Evolutionary conservation across 2,797 vertebrate species (phyloP).

Genomic region (Sebastes kiyomatsui): DNA sequence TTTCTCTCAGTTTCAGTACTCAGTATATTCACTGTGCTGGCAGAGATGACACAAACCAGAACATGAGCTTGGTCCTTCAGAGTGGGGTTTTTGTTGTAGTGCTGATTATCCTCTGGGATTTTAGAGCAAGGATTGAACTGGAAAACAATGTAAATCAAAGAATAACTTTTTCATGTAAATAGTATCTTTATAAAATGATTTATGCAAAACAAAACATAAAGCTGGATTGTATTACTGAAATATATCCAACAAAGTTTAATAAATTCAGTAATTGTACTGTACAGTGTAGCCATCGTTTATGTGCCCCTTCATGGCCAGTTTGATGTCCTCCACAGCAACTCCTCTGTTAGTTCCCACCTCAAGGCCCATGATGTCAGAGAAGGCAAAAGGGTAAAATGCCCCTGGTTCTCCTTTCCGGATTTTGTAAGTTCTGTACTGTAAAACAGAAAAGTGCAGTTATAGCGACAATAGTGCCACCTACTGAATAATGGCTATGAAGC

Average conservation of each 20-base stretch:
- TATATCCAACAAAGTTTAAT: background rate
- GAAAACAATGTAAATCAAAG: background rate
- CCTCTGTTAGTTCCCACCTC: accelerated
- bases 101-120: background rate
- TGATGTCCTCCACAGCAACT: constrained; percentile 9
- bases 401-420: background rate
- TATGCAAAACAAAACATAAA: background rate
- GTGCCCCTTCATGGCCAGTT: constrained; percentile 36
- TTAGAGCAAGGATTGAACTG: background rate
- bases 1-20: background rate
- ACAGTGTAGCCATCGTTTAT: constrained; percentile 32
- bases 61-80: constrained; percentile 28
- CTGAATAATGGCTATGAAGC: background rate
- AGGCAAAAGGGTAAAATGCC: constrained; percentile 24
- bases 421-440: constrained; percentile 12
- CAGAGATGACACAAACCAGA: constrained; percentile 35
- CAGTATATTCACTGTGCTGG: accelerated
- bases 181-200: background rate
- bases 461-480: background rate
- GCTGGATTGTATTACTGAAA: background rate
- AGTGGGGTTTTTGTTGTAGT: constrained; percentile 1
- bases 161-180: background rate
- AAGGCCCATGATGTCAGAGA: constrained; percentile 52
- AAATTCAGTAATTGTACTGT: constrained; percentile 13
- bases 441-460: background rate